Conservation (phyloP, 2,113 vertebrate genomes). For the Lepisosteus oculatus region DNA sequence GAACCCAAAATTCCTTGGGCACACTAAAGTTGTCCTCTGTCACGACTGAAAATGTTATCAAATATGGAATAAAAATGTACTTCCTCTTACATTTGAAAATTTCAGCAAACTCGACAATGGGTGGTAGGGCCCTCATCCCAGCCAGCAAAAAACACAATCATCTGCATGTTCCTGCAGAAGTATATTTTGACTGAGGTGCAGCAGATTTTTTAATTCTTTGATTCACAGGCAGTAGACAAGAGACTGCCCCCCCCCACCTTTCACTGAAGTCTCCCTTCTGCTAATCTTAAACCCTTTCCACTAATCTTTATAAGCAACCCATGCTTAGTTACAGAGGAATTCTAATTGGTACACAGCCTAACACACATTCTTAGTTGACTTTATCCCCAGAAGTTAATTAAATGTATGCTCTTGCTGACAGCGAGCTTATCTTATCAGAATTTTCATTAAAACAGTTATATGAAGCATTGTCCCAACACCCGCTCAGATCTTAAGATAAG, state of each 20-base stretch:
- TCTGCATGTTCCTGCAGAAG: background rate
- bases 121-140: conserved; percentile 18
- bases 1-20: background rate
- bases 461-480: background rate
- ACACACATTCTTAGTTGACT: conserved; percentile 22
- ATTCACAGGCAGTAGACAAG: conserved; percentile 15
- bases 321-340: conserved; percentile 25
- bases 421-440: conserved; percentile 32
- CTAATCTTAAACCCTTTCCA: conserved; percentile 13
- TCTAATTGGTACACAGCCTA: conserved; percentile 25
- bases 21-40: background rate
- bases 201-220: conserved; percentile 15
- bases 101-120: conserved; percentile 12
- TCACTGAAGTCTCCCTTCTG: conserved; percentile 3
- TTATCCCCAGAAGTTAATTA: conserved; percentile 19
- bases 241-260: background rate
- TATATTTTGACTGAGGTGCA: conserved; percentile 9
- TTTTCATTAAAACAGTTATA: conserved; percentile 27
- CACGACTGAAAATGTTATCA: background rate
- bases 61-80: background rate
- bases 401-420: conserved; percentile 18
- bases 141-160: conserved; percentile 12
- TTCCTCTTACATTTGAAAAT: background rate
- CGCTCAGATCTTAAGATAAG: conserved; percentile 9
- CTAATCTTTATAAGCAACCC: conserved; percentile 12